Conservation (phyloP, 2,888 invertebrate genomes). For the Crocallis elinguaria region DNA sequence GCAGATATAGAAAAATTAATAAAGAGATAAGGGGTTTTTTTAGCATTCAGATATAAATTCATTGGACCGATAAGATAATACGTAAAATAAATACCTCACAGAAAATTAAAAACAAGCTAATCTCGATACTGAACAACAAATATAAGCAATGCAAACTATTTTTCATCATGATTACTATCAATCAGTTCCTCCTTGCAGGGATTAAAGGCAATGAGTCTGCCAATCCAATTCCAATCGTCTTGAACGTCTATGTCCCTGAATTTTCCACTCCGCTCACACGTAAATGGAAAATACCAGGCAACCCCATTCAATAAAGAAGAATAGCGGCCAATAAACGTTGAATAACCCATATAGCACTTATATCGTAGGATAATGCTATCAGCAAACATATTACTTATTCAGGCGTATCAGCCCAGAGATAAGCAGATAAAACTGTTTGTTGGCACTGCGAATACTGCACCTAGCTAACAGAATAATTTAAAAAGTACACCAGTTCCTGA, state of each 20-base stretch:
- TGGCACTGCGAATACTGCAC: constrained; percentile 47
- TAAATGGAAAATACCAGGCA: constrained; percentile 37
- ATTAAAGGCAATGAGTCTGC: too few relatives aligned
- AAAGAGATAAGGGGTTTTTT: too few relatives aligned
- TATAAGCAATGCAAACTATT: too few relatives aligned
- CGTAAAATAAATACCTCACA: too few relatives aligned
- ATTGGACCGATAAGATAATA: too few relatives aligned
- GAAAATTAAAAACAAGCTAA: too few relatives aligned
- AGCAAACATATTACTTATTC: constrained; percentile 57
- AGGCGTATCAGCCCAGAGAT: constrained; percentile 57
- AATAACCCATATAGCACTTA: constrained; percentile 31
- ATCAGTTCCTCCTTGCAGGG: too few relatives aligned
- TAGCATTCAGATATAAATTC: too few relatives aligned
- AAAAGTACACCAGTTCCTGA: constrained; percentile 7
- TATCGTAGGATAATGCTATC: constrained; percentile 49
- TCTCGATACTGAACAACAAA: too few relatives aligned
- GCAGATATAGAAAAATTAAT: neutral
- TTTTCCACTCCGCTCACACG: neutral
- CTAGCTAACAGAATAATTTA: constrained; percentile 32
- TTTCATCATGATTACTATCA: too few relatives aligned
- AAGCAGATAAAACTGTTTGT: constrained; percentile 60
- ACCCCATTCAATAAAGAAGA: constrained; percentile 7
- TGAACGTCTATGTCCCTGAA: neutral
- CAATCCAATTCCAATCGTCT: too few relatives aligned
- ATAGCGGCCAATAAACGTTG: constrained; percentile 16